Evolutionary conservation across 92 coral and sea anemone species (phyloP).

Genomic region (Pocillopora grandis): DNA sequence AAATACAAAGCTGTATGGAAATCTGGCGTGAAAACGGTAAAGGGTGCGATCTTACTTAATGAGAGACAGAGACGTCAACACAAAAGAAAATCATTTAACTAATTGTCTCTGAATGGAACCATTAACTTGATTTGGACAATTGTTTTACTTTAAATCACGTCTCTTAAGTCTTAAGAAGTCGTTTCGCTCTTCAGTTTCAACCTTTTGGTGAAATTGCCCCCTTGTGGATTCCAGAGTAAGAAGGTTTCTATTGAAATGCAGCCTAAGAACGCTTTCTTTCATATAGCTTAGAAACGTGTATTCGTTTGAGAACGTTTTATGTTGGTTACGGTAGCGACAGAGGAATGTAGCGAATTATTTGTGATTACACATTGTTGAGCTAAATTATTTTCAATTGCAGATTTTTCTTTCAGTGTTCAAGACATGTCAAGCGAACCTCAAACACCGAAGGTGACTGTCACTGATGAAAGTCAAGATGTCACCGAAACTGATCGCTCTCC

Average conservation of each 20-base stretch:
- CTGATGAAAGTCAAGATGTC: slow-evolving; percentile 60
- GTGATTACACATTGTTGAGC: slow-evolving; percentile 29
- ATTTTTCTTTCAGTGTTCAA: slow-evolving; percentile 16
- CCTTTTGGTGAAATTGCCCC: background rate
- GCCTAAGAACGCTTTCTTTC: background rate
- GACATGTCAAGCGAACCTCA: slow-evolving; percentile 47
- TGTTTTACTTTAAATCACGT: background rate
- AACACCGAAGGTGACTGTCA: slow-evolving; percentile 67
- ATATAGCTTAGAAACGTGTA: background rate
- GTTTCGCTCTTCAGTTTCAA: background rate
- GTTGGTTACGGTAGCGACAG: slow-evolving; percentile 19
- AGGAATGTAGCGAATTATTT: slow-evolving; percentile 48
- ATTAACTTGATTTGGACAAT: slow-evolving; percentile 9
- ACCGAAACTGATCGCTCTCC: slow-evolving; percentile 86
- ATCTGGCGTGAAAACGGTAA: background rate
- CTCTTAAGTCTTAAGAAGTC: background rate
- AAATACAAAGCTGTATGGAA: background rate
- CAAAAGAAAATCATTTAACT: slow-evolving; percentile 26
- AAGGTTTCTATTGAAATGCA: background rate
- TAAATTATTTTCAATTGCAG: slow-evolving; percentile 18
- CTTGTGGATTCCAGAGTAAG: background rate
- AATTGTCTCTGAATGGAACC: slow-evolving; percentile 3
- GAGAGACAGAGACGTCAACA: background rate
- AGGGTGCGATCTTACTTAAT: background rate
- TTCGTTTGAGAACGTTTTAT: background rate